phyloP scores from a whole-genome alignment of 2,888 invertebrate species.

The Empis stercorea region DNA sequence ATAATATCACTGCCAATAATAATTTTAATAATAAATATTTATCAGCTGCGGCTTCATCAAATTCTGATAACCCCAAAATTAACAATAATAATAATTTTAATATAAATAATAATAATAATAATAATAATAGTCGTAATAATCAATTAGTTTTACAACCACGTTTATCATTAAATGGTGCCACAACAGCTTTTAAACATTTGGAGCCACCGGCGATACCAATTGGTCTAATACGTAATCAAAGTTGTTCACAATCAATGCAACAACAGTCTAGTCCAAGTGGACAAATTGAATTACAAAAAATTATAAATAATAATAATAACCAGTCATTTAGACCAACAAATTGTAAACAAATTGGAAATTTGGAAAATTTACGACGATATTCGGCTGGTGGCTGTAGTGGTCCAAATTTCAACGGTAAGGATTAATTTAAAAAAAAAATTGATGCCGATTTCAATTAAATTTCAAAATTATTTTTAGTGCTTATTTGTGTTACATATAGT shows the following conservation, averaged over 20 bases:
- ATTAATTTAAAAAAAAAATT: too few species aligned
- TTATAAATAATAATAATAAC: not conserved
- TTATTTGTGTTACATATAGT: too few species aligned
- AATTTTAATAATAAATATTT: too few species aligned
- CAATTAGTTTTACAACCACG: conserved; percentile 33
- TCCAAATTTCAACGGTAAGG: conserved; percentile 35
- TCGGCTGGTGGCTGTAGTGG: conserved; percentile 22
- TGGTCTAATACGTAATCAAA: conserved; percentile 22
- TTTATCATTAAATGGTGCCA: conserved; percentile 31
- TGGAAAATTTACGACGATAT: conserved; percentile 33
- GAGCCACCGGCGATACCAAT: conserved; percentile 11
- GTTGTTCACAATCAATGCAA: not conserved
- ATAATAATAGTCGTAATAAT: conserved; percentile 22
- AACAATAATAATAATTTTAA: not conserved
- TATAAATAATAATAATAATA: not conserved
- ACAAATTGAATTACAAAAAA: not conserved
- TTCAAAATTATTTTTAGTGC: too few species aligned
- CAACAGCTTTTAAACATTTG: conserved; percentile 24
- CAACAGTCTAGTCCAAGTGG: not conserved
- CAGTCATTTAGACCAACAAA: conserved; percentile 30
- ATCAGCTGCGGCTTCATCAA: not conserved
- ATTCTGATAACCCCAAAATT: not conserved
- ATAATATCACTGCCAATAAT: not conserved
- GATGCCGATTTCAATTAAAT: too few species aligned
- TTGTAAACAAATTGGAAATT: conserved; percentile 19